These are phyloP conservation scores for Sebastes wilsoni DNA, from an alignment of 2,797 vertebrate species.

Conservation along the genomic window DNA sequence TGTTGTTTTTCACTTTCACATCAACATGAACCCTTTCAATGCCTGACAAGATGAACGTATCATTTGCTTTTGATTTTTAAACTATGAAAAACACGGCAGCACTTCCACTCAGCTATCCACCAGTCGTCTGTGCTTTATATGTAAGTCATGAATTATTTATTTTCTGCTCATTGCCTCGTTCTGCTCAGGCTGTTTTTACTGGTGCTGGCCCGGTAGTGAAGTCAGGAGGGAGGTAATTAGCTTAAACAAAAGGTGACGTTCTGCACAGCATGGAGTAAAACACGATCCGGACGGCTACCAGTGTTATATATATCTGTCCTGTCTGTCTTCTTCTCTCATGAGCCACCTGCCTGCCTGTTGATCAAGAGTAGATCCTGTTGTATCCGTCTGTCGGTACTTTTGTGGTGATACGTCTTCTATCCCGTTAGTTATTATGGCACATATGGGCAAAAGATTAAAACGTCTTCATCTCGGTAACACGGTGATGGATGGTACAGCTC, in stretches of 20 bases:
- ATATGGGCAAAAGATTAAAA: neutral
- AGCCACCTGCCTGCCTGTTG: neutral
- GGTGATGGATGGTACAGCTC: neutral
- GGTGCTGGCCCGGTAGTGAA: constrained; percentile 22
- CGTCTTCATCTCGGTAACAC: neutral
- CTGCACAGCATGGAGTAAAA: constrained; percentile 5
- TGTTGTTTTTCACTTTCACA: neutral
- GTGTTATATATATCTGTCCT: neutral
- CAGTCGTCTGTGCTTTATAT: neutral
- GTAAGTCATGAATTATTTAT: neutral
- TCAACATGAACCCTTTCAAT: neutral
- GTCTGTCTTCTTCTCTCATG: neutral
- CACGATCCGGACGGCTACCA: neutral
- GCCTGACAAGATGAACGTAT: neutral
- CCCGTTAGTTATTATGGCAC: neutral
- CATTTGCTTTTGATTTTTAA: neutral
- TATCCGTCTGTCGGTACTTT: neutral
- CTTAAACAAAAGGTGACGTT: constrained; percentile 40
- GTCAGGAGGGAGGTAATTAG: constrained; percentile 53
- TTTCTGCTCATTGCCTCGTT: neutral
- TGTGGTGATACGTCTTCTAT: neutral
- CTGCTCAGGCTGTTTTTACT: constrained; percentile 3
- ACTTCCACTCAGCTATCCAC: neutral
- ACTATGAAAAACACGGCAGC: neutral
- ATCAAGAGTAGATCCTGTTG: neutral